These are phyloP conservation scores for Astyanax mexicanus DNA, from an alignment of 2,797 vertebrate genomes.

Conservation along the genomic window DNA sequence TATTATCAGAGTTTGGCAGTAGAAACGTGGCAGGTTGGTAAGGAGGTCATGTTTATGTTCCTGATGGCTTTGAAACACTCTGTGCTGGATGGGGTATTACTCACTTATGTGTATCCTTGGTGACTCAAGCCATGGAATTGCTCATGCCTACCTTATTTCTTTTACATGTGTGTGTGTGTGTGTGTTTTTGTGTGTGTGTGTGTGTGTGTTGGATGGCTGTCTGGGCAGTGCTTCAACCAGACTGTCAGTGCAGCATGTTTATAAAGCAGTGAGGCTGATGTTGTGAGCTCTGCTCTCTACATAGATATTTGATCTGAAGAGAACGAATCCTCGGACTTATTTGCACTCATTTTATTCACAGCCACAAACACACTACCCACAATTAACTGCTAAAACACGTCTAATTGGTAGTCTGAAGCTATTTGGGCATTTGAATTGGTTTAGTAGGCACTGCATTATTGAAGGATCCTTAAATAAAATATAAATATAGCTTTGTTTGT, in stretches of 20 bases:
- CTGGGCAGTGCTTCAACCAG: slow-evolving; percentile 53
- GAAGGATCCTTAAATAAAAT: neutral
- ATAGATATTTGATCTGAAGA: slow-evolving; percentile 68
- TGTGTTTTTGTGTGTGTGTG: neutral
- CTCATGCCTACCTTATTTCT: neutral
- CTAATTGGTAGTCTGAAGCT: neutral
- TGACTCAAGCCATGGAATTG: neutral
- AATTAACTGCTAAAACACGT: neutral
- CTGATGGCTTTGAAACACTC: neutral
- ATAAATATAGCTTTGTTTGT: neutral
- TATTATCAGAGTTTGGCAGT: no score
- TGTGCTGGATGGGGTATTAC: neutral
- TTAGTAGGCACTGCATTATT: neutral
- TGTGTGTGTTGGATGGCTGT: no score
- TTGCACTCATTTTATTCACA: neutral
- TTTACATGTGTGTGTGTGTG: neutral
- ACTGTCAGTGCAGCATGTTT: slow-evolving; percentile 50
- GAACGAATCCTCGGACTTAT: slow-evolving; percentile 29
- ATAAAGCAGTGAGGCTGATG: slow-evolving; percentile 61
- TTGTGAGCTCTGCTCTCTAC: slow-evolving; percentile 56
- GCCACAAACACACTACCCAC: neutral
- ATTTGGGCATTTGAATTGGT: neutral
- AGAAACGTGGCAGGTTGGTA: neutral
- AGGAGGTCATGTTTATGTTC: neutral
- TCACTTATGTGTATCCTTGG: neutral